Base-by-base conservation (phyloP, 2,113 vertebrate genomes). In the Astatotilapia flaviijosephi region DNA sequence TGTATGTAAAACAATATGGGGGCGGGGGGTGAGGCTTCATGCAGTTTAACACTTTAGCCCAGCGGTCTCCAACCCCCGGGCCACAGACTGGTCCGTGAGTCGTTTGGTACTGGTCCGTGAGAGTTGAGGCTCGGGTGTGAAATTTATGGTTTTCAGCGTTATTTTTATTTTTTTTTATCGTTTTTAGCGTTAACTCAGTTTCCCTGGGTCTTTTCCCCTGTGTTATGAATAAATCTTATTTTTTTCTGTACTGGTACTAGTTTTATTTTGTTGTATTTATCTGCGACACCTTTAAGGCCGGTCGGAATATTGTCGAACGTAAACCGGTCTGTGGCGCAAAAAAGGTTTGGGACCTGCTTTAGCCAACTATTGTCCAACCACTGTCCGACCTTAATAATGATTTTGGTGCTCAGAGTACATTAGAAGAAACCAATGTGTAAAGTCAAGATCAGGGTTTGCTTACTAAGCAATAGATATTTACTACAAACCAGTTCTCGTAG, bases 151-250 rank as follows among this genome's bases (percentile, higher is more conserved):
- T 55, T 4, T 53, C 3, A 53, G 51, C 4, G 0, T 3, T 0
- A 4, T 23, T 21, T 6, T 21, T 53, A 23, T 10, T 33, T 31
- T 5, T n/a, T 53, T 10, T 6, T 0, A 9, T 53, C 1, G 5
- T 12, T 54, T 13, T 55, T 26, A 55, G 7, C 4, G 2, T 55
- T 55, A 14, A 26, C 54, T 26, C 21, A 5, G 54, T 26, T 55
- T 0, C 11, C 11, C 0, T 55, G 21, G 21, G 6, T 55, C 6
- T 55, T 55, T 26, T 0, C 54, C 0, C 11, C 0, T 26, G 54
- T 26, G 21, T 14, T 55, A 55, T 55, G 21, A 55, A 23, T 23
- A 55, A 23, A 13, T 55, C 21, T 23, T 55, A 1, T 1, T 13
- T 26, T 54, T 23, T 26, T 55, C 26, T 4, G 6, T 55, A 26